Percentiles rank a stretch among this genome's conserved stretches.
phyloP scores from a whole-genome alignment of 2,888 invertebrate species.

The Brachyptera risi region DNA sequence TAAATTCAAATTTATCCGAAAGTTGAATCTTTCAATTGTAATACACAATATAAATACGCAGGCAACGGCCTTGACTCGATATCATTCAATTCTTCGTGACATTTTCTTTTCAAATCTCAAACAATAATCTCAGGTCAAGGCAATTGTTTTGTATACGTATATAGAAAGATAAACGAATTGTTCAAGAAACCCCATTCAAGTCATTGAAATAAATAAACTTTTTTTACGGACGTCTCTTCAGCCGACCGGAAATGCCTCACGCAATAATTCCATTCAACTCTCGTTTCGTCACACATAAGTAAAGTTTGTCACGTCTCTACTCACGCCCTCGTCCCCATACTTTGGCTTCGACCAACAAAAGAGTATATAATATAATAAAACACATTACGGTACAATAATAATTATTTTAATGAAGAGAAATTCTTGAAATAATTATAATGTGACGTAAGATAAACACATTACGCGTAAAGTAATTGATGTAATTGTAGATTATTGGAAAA shows the following conservation, averaged over 20 bases:
- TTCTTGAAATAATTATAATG: neutral
- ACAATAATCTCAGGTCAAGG: constrained; percentile 5
- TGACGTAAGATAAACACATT: no score
- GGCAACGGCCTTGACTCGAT: no score
- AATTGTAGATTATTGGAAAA: no score
- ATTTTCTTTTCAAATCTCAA: neutral
- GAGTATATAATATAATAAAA: constrained; percentile 1
- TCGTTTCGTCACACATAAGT: constrained; percentile 1
- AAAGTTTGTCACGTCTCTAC: neutral
- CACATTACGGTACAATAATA: constrained; percentile 1
- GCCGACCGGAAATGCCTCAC: neutral
- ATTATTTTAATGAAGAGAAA: constrained; percentile 1
- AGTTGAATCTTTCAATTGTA: no score
- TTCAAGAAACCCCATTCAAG: neutral
- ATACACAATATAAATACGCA: no score
- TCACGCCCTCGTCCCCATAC: neutral
- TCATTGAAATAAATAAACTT: neutral
- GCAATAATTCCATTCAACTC: constrained; percentile 6
- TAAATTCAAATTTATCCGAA: no score
- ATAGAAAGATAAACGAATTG: neutral
- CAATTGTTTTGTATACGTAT: neutral
- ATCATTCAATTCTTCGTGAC: no score
- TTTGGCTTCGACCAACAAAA: constrained; percentile 5
- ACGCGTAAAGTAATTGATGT: no score
- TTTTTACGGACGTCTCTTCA: no score